Percentiles rank a stretch among this genome's conserved stretches.
These are phyloP conservation scores for Leiothrix lutea DNA, from an alignment of 2,113 vertebrate species.

Conservation along the genomic window DNA sequence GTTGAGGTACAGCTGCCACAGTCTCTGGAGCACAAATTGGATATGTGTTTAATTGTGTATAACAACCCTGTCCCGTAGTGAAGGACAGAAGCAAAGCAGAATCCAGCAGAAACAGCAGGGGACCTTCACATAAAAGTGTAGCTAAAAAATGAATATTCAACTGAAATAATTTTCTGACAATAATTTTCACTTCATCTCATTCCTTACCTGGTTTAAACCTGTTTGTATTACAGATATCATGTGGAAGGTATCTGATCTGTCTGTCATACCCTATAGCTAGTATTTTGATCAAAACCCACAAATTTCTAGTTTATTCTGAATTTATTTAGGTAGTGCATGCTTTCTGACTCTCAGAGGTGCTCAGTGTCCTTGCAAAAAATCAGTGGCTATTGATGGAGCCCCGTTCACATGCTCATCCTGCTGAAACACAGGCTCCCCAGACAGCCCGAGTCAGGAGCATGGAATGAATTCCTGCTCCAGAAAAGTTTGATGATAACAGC, in stretches of 20 bases:
- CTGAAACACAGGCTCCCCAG: background rate
- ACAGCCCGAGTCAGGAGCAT: background rate
- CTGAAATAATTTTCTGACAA: background rate
- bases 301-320: background rate
- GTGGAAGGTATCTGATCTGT: background rate
- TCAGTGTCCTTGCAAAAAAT: background rate
- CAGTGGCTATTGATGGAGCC: background rate
- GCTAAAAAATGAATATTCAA: background rate
- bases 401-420: background rate
- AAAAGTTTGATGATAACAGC: background rate
- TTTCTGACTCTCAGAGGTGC: background rate
- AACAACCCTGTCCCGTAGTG: background rate
- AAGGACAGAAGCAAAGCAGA: constrained; percentile 27
- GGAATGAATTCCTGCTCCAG: background rate
- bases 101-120: background rate
- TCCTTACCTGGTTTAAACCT: background rate
- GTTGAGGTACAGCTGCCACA: constrained; percentile 27
- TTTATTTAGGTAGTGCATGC: background rate
- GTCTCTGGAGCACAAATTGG: constrained; percentile 36
- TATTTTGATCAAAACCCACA: background rate
- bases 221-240: background rate
- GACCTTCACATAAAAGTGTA: background rate
- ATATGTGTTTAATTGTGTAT: constrained; percentile 49
- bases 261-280: background rate
- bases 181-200: background rate